Base-by-base conservation (phyloP, 2,113 vertebrate species). In the Paracyprichromis sp. region DNA sequence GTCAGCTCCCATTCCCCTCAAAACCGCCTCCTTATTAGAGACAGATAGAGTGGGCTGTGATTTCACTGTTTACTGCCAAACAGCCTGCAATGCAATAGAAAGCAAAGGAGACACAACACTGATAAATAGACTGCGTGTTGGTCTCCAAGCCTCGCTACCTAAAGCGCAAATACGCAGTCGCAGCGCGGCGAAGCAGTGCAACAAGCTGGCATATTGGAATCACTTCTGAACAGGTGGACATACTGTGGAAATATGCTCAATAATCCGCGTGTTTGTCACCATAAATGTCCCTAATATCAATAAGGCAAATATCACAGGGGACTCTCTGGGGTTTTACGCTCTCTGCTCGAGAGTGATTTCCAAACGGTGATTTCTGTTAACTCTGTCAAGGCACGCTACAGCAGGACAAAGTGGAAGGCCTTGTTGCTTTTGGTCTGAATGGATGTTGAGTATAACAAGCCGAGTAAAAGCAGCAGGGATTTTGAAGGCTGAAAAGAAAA, bases 1-100 rank as follows among this genome's bases (percentile, higher is more conserved):
- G 90, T 94, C 94, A 88, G 88, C 90, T 92, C 86, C 57, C 83
- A 87, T 90, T 90, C 86, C 89, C 91, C 89, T 92, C 92, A 91
- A 83, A 90, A 17, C 85, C 82, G 19, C 91, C 86, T 90, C 57
- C 90, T 86, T 90, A 90, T 93, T 90, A 89, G 71, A 91, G 83
- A 86, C 78, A 9, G 52, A 80, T 57, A 87, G 57, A 92, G 89
- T 89, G 88, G 88, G 90, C 86, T 90, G 88, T 47, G 86, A 90
- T 91, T 93, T 84, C 85, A 85, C 83, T 88, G 89, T 94, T 94
- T 94, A 89, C 93, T 84, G 91, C 82, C 89, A 82, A 89, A 71
- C 90, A 86, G 84, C 85, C 88, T 83, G 89, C 73, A 73, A 83
- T 73, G 88, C 88, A 89, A 45, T 86, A 80, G 29, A 47, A 56